phyloP scores from a whole-genome alignment of 2,113 vertebrate genomes.

The Dryoscopus gambensis region DNA sequence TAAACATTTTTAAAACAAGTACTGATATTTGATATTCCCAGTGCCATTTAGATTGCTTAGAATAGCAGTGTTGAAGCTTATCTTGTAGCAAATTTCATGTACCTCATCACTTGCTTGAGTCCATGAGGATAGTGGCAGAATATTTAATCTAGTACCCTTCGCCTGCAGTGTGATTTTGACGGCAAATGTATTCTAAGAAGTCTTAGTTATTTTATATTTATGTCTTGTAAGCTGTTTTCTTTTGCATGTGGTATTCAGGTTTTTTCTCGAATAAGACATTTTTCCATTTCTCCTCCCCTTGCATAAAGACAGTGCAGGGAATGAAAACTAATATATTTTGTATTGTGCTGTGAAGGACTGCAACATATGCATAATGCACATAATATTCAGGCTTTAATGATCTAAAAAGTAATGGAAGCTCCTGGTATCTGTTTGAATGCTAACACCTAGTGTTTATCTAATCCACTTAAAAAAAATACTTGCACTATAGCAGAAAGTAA shows the following conservation, averaged over 20 bases:
- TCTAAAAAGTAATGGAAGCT: background rate
- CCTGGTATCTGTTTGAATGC: background rate
- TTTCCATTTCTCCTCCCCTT: background rate
- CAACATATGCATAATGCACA: background rate
- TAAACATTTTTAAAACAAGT: background rate
- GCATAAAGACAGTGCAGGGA: background rate
- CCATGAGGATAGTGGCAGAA: background rate
- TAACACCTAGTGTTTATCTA: background rate
- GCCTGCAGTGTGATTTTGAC: background rate
- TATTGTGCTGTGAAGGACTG: background rate
- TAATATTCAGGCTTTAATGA: background rate
- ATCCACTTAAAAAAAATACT: background rate
- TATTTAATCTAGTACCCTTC: background rate
- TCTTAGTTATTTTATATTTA: conserved; percentile 10
- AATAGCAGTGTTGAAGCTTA: conserved; percentile 2
- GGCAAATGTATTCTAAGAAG: background rate
- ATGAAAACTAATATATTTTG: background rate
- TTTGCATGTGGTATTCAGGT: background rate
- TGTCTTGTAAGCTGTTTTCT: background rate
- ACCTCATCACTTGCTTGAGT: background rate
- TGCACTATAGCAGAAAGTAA: background rate
- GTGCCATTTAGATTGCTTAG: background rate
- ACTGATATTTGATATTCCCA: background rate
- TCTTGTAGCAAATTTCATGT: background rate
- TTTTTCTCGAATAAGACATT: background rate